Percentiles rank a stretch among this genome's conserved stretches.
phyloP scores from a whole-genome alignment of 2,797 vertebrate genomes.

The Silurus aristotelis region DNA sequence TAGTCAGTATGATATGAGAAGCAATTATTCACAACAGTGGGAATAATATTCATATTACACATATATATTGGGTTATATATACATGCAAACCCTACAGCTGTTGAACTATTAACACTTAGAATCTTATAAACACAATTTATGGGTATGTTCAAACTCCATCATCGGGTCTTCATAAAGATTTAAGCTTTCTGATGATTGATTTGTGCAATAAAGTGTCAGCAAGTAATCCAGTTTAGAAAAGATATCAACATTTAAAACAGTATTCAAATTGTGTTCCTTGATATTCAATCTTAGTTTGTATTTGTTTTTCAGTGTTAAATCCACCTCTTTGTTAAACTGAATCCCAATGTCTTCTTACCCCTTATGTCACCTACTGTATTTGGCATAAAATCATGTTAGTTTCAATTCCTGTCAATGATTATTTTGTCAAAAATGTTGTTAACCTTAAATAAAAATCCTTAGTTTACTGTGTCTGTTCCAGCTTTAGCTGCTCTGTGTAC shows the following conservation, averaged over 20 bases:
- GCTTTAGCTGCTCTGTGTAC: not conserved
- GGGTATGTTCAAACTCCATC: not conserved
- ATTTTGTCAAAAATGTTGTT: not conserved
- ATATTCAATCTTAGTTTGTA: not conserved
- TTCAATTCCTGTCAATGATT: not conserved
- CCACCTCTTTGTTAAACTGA: not conserved
- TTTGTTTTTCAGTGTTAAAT: not conserved
- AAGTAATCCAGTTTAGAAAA: conserved; percentile 17
- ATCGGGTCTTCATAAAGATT: not conserved
- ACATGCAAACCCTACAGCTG: conserved; percentile 4
- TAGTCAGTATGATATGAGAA: not conserved
- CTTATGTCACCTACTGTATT: not conserved
- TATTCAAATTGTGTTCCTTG: not conserved
- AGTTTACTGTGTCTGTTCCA: conserved; percentile 1
- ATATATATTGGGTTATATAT: not conserved
- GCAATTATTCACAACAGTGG: not conserved
- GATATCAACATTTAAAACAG: not conserved
- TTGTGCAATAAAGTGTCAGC: conserved; percentile 23
- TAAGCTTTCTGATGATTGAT: conserved; percentile 20
- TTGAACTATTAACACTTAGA: not conserved
- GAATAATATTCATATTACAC: conserved; percentile 4
- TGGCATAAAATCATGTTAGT: not conserved
- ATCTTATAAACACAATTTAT: not conserved
- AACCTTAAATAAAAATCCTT: not conserved
- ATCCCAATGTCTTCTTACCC: not conserved